Conservation (phyloP, 2,888 invertebrate genomes). For the Patella ulyssiponensis region DNA sequence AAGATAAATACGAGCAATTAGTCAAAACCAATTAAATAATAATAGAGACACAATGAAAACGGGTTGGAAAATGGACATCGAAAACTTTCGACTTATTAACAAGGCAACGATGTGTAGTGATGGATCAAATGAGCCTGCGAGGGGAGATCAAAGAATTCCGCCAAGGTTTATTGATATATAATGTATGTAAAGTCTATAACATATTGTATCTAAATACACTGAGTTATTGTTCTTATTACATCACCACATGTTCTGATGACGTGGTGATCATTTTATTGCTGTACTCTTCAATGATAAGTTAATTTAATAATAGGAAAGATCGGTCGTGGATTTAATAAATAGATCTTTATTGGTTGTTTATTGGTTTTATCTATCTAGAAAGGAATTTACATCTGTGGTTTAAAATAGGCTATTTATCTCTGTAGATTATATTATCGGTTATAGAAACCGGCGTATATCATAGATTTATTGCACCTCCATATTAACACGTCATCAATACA, state of each 20-base stretch:
- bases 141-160: not conserved
- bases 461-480: too few relatives aligned
- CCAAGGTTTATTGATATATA: constrained; percentile 5
- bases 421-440: too few relatives aligned
- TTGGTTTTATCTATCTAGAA: constrained; percentile 1
- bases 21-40: constrained; percentile 10
- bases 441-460: too few relatives aligned
- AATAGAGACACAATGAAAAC: not conserved
- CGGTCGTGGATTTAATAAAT: not conserved
- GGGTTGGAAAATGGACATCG: constrained; percentile 5
- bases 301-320: constrained; percentile 2
- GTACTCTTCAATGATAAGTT: constrained; percentile 3
- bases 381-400: not conserved
- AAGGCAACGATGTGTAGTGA: constrained; percentile 1
- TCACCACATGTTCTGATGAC: constrained; percentile 2
- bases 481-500: too few relatives aligned
- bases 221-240: not conserved
- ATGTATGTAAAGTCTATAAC: not conserved
- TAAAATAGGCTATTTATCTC: not conserved
- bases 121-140: not conserved
- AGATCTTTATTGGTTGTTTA: not conserved
- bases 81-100: not conserved
- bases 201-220: constrained; percentile 9
- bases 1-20: constrained; percentile 6
- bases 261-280: not conserved